Conservation (phyloP, 2,888 invertebrate genomes). For the Epinotia demarniana region DNA sequence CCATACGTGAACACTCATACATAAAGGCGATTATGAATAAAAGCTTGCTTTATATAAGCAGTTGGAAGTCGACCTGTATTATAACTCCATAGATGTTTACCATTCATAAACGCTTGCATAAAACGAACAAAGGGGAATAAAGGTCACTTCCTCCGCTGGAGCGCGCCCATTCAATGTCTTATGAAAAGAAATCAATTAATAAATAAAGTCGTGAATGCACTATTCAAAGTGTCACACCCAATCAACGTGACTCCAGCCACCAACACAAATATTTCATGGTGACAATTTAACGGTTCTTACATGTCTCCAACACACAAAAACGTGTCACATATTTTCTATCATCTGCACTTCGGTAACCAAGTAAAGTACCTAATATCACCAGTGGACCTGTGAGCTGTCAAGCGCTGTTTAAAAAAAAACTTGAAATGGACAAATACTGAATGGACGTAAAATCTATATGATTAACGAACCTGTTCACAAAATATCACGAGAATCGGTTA, state of each 20-base stretch:
- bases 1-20: slow-evolving; percentile 14
- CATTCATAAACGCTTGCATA: slow-evolving; percentile 36
- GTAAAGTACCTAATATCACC: too few relatives aligned
- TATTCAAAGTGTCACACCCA: slow-evolving; percentile 61
- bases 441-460: too few relatives aligned
- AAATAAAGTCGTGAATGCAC: slow-evolving; percentile 63
- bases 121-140: slow-evolving; percentile 49
- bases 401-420: too few relatives aligned
- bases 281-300: slow-evolving; percentile 11
- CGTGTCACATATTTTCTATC: neutral
- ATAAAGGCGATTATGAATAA: slow-evolving; percentile 30
- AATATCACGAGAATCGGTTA: too few relatives aligned
- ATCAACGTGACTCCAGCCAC: slow-evolving; percentile 54
- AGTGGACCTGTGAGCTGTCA: too few relatives aligned
- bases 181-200: slow-evolving; percentile 67
- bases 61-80: slow-evolving; percentile 18
- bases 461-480: too few relatives aligned
- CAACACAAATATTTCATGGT: slow-evolving; percentile 37
- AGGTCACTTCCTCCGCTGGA: slow-evolving; percentile 61
- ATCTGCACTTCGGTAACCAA: too few relatives aligned
- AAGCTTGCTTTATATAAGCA: slow-evolving; percentile 5
- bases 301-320: neutral
- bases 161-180: slow-evolving; percentile 57
- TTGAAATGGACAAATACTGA: too few relatives aligned
- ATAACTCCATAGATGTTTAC: slow-evolving; percentile 32